These are phyloP conservation scores for Ammospiza nelsoni DNA, from an alignment of 2,113 vertebrate genomes.

Conservation along the genomic window DNA sequence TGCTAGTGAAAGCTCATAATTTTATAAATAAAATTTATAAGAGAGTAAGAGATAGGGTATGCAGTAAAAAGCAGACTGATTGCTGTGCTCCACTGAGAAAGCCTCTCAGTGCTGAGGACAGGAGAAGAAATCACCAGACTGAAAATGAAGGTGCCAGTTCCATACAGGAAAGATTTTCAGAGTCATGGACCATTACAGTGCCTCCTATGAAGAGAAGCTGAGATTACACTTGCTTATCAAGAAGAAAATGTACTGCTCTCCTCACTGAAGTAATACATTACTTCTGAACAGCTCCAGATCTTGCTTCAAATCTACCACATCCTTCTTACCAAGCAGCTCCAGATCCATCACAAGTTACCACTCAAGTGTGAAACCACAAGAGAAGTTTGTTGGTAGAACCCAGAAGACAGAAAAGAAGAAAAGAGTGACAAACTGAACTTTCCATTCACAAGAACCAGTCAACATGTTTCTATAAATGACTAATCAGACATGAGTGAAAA, in stretches of 20 bases:
- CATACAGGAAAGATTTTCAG: neutral
- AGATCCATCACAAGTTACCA: neutral
- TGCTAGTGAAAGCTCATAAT: neutral
- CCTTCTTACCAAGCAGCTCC: neutral
- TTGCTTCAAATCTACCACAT: neutral
- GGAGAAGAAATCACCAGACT: neutral
- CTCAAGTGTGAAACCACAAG: neutral
- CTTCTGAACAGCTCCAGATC: neutral
- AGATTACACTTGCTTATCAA: neutral
- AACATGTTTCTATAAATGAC: neutral
- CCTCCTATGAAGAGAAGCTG: neutral
- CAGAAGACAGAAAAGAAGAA: neutral
- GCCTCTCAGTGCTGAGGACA: neutral
- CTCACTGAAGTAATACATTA: neutral
- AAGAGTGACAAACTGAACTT: neutral
- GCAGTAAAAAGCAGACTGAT: neutral
- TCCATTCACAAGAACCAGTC: neutral
- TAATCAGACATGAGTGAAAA: neutral
- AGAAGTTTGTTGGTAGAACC: neutral
- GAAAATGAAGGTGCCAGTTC: neutral
- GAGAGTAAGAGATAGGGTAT: neutral
- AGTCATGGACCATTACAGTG: neutral
- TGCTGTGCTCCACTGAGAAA: neutral
- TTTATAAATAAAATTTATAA: neutral
- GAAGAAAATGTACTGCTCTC: neutral